Evolutionary conservation across 2,113 vertebrate species (phyloP).

Genomic region (Arvicanthis niloticus): DNA sequence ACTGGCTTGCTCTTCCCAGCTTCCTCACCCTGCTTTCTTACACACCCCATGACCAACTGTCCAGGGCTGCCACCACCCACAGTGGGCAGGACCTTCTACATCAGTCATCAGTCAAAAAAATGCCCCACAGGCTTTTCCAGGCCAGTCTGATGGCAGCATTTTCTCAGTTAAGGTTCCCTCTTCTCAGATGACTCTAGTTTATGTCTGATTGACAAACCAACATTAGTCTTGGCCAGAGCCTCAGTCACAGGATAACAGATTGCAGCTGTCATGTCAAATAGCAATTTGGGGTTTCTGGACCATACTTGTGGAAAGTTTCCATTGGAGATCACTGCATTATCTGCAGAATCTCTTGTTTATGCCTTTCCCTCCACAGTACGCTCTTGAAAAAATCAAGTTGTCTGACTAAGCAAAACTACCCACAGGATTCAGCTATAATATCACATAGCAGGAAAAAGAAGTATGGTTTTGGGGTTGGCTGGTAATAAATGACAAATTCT

Average conservation of each 20-base stretch:
- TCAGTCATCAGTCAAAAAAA: not conserved
- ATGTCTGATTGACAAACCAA: not conserved
- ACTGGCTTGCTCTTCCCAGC: not conserved
- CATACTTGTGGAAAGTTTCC: not conserved
- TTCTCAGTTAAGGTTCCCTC: not conserved
- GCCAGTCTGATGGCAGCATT: not conserved
- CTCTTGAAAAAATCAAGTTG: not conserved
- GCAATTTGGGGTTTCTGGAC: not conserved
- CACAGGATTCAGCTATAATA: not conserved
- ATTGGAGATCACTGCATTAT: not conserved
- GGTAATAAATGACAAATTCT: not conserved
- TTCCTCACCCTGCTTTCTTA: not conserved
- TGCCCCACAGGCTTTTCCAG: not conserved
- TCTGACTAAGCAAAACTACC: not conserved
- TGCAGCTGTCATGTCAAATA: not conserved
- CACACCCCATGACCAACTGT: not conserved
- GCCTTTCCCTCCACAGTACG: not conserved
- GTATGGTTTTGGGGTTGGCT: not conserved
- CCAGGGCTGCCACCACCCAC: not conserved
- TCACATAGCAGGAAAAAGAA: not conserved
- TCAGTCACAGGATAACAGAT: too few relatives aligned
- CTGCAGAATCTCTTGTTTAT: too few relatives aligned
- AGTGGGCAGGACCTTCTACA: not conserved
- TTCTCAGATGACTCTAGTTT: not conserved
- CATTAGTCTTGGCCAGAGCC: not conserved